Conservation (phyloP, 1,140 invertebrate species). For the Drosophila pseudoananassae region DNA sequence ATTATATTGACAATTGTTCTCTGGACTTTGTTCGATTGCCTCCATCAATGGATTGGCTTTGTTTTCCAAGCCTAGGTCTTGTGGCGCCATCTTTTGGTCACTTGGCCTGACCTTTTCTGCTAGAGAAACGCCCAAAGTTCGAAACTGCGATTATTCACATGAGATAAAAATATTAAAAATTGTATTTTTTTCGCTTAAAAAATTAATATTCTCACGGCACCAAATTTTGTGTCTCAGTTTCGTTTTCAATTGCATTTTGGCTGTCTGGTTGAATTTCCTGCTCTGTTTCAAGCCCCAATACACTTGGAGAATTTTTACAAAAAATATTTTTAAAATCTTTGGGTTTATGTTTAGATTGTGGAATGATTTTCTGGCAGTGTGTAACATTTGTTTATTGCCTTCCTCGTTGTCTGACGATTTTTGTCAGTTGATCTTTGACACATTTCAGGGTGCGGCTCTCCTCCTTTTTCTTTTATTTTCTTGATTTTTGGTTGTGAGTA, state of each 20-base stretch:
- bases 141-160: constrained; percentile 60
- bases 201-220: constrained; percentile 78
- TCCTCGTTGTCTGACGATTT: constrained; percentile 64
- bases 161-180: constrained; percentile 34
- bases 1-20: constrained; percentile 45
- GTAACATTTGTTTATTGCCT: constrained; percentile 58
- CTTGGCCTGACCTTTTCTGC: constrained; percentile 27
- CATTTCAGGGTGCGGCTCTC: constrained; percentile 72
- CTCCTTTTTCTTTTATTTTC: constrained; percentile 9
- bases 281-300: constrained; percentile 8
- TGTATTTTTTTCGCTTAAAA: constrained; percentile 5
- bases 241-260: constrained; percentile 71
- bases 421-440: constrained; percentile 83
- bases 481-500: constrained; percentile 48
- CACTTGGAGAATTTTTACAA: not conserved
- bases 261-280: constrained; percentile 55
- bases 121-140: not conserved
- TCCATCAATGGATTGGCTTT: constrained; percentile 35
- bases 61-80: constrained; percentile 13
- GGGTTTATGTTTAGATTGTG: not conserved
- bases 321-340: not conserved
- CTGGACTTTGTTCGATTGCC: constrained; percentile 8
- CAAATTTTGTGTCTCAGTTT: constrained; percentile 48
- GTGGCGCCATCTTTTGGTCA: constrained; percentile 34
- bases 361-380: constrained; percentile 19